Evolutionary conservation across 2,888 invertebrate genomes (phyloP).

Genomic region (Aleiodes leptofemur): DNA sequence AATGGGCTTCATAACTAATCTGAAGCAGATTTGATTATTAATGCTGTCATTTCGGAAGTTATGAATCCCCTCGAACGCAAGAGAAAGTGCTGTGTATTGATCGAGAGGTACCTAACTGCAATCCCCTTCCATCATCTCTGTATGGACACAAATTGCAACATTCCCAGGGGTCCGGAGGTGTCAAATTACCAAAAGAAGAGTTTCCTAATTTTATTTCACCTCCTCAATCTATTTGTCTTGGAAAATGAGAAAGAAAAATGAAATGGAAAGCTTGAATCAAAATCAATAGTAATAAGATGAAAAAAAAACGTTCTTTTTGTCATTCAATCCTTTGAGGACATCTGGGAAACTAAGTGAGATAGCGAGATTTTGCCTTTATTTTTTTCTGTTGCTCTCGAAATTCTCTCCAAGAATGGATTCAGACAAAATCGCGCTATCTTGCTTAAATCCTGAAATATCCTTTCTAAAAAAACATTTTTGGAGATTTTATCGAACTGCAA

Average conservation of each 20-base stretch:
- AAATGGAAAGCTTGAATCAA: neutral
- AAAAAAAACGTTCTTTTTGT: too few species aligned
- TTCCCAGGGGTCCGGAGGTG: neutral
- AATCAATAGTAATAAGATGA: neutral
- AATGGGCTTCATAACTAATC: too few species aligned
- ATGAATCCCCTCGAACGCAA: neutral
- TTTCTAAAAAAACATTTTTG: too few species aligned
- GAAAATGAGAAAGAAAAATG: neutral
- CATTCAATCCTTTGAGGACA: too few species aligned
- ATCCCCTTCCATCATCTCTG: slow-evolving; percentile 54
- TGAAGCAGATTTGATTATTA: neutral
- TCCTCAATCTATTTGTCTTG: neutral
- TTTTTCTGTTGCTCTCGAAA: too few species aligned
- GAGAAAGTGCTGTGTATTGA: slow-evolving; percentile 68
- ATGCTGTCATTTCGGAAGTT: slow-evolving; percentile 8
- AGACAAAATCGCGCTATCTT: too few species aligned
- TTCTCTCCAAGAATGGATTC: too few species aligned
- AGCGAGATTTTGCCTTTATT: too few species aligned
- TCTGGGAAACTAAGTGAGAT: too few species aligned
- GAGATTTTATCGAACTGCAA: too few species aligned
- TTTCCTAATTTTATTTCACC: neutral
- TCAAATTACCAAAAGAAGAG: neutral
- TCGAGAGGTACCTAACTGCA: slow-evolving; percentile 59
- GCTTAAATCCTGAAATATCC: too few species aligned
- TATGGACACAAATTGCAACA: slow-evolving; percentile 43